Evolutionary conservation across 2,113 vertebrate species (phyloP).

Genomic region (Tiliqua scincoides): DNA sequence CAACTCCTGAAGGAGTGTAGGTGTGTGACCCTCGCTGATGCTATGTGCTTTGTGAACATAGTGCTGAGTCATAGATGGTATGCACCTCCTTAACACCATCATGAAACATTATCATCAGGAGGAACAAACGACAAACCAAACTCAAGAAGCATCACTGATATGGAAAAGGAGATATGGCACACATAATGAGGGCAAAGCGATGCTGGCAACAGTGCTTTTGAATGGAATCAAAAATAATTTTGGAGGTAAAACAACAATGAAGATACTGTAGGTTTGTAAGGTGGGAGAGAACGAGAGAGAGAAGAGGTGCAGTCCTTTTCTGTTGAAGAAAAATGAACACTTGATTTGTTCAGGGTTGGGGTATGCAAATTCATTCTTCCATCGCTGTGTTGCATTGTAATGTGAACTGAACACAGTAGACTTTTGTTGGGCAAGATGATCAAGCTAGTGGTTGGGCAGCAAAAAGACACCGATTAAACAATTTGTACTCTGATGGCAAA

Average conservation of each 20-base stretch:
- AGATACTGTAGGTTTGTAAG: not conserved
- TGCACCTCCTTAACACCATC: not conserved
- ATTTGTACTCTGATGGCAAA: slow-evolving; percentile 37
- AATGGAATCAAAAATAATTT: not conserved
- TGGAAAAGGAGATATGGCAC: not conserved
- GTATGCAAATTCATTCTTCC: slow-evolving; percentile 44
- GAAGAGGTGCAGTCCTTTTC: slow-evolving; percentile 38
- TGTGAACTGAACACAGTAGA: slow-evolving; percentile 54
- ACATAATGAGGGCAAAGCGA: not conserved
- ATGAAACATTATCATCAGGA: not conserved
- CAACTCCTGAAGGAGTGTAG: not conserved
- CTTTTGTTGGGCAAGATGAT: slow-evolving; percentile 65
- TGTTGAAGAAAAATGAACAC: slow-evolving; percentile 32
- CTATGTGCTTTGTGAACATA: not conserved
- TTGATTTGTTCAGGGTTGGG: slow-evolving; percentile 47
- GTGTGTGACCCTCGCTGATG: not conserved
- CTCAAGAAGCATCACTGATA: slow-evolving; percentile 4
- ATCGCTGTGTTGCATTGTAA: slow-evolving; percentile 61
- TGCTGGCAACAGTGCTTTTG: not conserved
- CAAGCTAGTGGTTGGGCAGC: slow-evolving; percentile 42
- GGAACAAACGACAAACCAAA: not conserved
- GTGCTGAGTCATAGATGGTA: fast-evolving
- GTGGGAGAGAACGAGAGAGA: slow-evolving; percentile 36
- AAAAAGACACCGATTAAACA: not conserved
- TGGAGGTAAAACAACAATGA: slow-evolving; percentile 39